phyloP scores from a whole-genome alignment of 2,888 invertebrate species.

The Torymus tubicola region DNA sequence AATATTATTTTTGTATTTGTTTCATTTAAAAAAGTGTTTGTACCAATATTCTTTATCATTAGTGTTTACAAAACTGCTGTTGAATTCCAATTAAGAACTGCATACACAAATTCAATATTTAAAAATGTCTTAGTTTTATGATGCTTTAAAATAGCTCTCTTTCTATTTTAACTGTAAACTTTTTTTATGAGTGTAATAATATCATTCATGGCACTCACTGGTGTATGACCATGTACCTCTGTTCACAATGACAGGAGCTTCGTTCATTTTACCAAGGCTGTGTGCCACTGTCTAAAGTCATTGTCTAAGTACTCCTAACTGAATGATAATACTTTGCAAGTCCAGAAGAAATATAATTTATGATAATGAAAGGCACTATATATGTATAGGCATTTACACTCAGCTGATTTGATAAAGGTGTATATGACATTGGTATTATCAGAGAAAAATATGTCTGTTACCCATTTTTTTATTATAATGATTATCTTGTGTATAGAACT shows the following conservation, averaged over 20 bases:
- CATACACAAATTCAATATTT: slow-evolving; percentile 17
- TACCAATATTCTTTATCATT: too few relatives aligned
- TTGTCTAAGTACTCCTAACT: slow-evolving; percentile 35
- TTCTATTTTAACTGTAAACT: slow-evolving; percentile 55
- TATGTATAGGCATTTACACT: slow-evolving; percentile 10
- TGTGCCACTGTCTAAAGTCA: slow-evolving; percentile 25
- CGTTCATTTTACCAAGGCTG: slow-evolving; percentile 48
- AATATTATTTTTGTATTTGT: not conserved
- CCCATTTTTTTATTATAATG: not conserved
- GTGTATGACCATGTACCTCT: slow-evolving; percentile 49
- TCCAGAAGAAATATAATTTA: slow-evolving; percentile 40
- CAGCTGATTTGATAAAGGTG: slow-evolving; percentile 29
- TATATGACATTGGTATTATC: not conserved
- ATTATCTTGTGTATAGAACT: too few relatives aligned
- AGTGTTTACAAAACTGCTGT: too few relatives aligned
- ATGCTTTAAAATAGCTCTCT: slow-evolving; percentile 32
- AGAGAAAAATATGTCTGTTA: not conserved
- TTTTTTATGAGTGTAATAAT: slow-evolving; percentile 52
- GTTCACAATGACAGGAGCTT: slow-evolving; percentile 47
- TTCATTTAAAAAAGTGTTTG: not conserved
- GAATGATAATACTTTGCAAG: slow-evolving; percentile 21
- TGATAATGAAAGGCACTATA: slow-evolving; percentile 22
- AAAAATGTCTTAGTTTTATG: slow-evolving; percentile 28
- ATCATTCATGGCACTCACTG: slow-evolving; percentile 43
- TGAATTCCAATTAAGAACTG: not conserved